Evolutionary conservation across 2,113 vertebrate genomes (phyloP).

Genomic region (Mobula birostris): DNA sequence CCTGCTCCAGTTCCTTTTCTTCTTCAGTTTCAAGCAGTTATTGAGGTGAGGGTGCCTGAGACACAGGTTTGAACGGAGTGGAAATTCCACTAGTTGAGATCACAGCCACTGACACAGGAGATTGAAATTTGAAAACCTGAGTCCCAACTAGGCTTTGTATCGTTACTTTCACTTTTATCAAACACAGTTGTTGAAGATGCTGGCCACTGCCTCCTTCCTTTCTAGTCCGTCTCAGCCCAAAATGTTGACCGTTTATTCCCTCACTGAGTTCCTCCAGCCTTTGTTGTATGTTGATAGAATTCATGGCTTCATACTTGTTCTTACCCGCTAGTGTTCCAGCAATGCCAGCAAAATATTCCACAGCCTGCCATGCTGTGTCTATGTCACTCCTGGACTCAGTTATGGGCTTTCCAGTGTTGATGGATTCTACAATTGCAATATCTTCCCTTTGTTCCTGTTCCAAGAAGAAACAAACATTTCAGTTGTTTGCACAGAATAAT

Average conservation of each 20-base stretch:
- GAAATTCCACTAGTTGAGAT: not conserved
- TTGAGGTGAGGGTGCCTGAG: not conserved
- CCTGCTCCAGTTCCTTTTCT: too few species aligned
- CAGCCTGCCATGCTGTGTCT: constrained; percentile 71
- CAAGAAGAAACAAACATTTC: not conserved
- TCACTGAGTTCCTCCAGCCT: too few species aligned
- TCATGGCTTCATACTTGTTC: constrained; percentile 18
- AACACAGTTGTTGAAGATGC: too few species aligned
- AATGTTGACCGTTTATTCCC: too few species aligned
- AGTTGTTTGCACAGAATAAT: not conserved
- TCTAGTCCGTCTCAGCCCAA: too few species aligned
- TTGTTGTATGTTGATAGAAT: too few species aligned
- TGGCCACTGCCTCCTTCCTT: too few species aligned
- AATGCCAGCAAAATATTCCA: constrained; percentile 86
- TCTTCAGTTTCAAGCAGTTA: not conserved
- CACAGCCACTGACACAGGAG: not conserved
- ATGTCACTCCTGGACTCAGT: constrained; percentile 77
- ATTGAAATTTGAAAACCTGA: not conserved
- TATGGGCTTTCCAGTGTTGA: constrained; percentile 90
- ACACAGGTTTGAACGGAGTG: not conserved
- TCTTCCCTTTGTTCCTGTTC: constrained; percentile 74
- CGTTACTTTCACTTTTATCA: too few species aligned
- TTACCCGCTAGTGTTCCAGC: constrained; percentile 78
- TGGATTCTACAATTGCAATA: constrained; percentile 78
- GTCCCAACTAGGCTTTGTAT: too few species aligned